Base-by-base conservation (phyloP, 1,140 invertebrate genomes). In the Caenorhabditis latens region DNA sequence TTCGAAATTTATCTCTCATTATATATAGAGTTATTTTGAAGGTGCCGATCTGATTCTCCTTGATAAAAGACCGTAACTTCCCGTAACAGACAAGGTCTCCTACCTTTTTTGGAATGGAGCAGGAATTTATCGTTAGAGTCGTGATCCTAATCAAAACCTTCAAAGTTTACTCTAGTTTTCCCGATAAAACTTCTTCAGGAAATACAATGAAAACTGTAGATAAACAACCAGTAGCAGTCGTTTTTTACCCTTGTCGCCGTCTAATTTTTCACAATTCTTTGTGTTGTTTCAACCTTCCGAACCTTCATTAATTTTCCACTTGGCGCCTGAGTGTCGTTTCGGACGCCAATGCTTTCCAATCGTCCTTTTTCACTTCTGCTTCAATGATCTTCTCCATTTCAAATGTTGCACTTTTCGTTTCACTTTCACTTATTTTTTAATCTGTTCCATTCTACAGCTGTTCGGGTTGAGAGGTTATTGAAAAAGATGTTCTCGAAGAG, bases 251-350 rank as follows among this genome's bases (percentile, higher is more conserved):
- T 42, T 50, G 7, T 58, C 57, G 50, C 16, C 6, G 24, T 24
- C 71, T 50, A 50, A 50, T 50, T 50, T 50, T 24, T 50, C 46
- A 19, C 40, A 14, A 71, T 71, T 50, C 46, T 79, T 79, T 53
- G 71, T 79, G 71, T 50, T 79, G 71, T 79, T 79, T 79, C 71
- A 79, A 79, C 71, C 71, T 79, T 79, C 71, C 71, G 71, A 79
- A 79, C 71, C 40, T 46, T 79, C 71, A 79, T 79, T 79, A 50
- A 79, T 79, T 79, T 24, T 46, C 65, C 19, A 14, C 13, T 19
- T 43, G 46, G 43, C 71, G 71, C 43, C 71, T 79, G 71, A 50
- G 46, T 53, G 43, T 79, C 71, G 43, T 79, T 79, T 79, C 53
- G 71, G 71, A 46, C 46, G 46, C 71, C 13, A 63, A 19, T 14